Base-by-base conservation (phyloP, 2,888 invertebrate genomes). In the Belgica antarctica region DNA sequence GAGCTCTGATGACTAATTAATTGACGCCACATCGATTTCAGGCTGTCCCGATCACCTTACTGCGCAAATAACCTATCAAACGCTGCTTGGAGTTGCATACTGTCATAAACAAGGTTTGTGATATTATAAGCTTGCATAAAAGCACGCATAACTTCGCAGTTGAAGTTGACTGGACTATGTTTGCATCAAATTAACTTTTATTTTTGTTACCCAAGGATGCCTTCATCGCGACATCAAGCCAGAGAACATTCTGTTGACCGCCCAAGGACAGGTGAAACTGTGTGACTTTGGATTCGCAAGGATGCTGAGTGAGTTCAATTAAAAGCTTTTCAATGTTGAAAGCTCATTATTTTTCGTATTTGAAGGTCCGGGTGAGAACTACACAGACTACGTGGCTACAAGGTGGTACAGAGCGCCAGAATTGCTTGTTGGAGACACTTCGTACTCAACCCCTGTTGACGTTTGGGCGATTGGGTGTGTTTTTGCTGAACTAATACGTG, bases 311-410 rank as follows among this genome's bases (percentile, higher is more conserved):
- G 82, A 81, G 82, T 77, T 27, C n/a, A 41, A 52, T 52, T 22
- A 52, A 52, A 3, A 1, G 22, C 12, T 52, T 52, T n/a, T n/a
- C n/a, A n/a, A n/a, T n/a, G n/a, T n/a, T n/a, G n/a, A n/a, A n/a
- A n/a, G n/a, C n/a, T n/a, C n/a, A n/a, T n/a, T n/a, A n/a, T n/a
- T n/a, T n/a, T n/a, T n/a, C n/a, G n/a, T n/a, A n/a, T n/a, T n/a
- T n/a, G n/a, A n/a, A 88, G 92, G 89, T 81, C 95, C 96, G 0
- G 96, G 94, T 0, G 98, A 98, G 83, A 94, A 95, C 79, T 99
- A 97, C 80, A 99, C 98, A 69, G 99, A 99, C 81, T 99, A 99
- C 80, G 99, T 99, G 73, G 98, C 98, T 57, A 99, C 99, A 36
- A 85, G 98, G 70, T 99, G 98, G 98, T 99, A 99, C 82, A 85